phyloP scores from a whole-genome alignment of 2,797 vertebrate species.

The Spatula clypeata region DNA sequence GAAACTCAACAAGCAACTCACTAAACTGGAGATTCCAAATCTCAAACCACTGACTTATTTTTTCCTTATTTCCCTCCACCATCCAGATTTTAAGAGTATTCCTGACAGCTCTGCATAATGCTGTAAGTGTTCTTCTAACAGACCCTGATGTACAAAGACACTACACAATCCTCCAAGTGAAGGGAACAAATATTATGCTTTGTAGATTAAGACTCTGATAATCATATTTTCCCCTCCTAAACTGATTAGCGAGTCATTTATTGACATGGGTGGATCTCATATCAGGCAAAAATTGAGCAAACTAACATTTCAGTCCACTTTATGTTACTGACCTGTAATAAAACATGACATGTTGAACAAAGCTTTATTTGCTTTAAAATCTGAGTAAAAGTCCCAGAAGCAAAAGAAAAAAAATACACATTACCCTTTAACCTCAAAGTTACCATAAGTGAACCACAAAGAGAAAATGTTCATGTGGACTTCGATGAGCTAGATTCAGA shows the following conservation, averaged over 20 bases:
- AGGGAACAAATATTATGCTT: background rate
- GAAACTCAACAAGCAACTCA: background rate
- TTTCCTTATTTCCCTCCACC: background rate
- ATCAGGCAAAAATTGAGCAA: background rate
- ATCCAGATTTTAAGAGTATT: background rate
- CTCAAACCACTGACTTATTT: background rate
- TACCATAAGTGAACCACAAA: background rate
- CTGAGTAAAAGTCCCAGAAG: background rate
- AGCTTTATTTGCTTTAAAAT: background rate
- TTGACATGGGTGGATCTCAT: background rate
- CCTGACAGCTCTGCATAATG: background rate
- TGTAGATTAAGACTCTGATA: background rate
- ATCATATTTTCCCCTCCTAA: background rate
- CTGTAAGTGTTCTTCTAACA: background rate
- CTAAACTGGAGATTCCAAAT: background rate
- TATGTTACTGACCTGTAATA: background rate
- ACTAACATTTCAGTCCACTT: background rate
- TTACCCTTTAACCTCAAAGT: background rate
- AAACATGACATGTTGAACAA: background rate
- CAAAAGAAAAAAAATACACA: background rate
- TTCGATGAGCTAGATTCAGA: background rate
- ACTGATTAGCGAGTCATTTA: background rate
- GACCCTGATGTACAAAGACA: background rate
- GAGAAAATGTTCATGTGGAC: background rate
- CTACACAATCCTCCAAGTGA: background rate